Evolutionary conservation across 2,113 vertebrate genomes (phyloP), one percentile per base, ranked within the genome.

Genomic region (Labeo rohita): DNA sequence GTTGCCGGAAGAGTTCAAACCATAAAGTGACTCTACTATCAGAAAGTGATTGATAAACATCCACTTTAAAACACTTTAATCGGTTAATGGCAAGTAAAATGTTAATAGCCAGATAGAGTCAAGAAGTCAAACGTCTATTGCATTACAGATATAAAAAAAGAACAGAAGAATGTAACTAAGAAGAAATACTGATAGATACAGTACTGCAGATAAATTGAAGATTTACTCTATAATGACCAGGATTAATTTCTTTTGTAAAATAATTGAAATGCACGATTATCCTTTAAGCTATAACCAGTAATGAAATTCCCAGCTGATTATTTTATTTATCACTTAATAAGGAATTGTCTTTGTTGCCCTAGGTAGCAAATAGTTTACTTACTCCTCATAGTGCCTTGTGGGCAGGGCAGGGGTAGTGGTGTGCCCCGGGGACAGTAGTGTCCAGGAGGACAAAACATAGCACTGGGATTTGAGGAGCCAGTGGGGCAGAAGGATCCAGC

Each of bases 381-480:
- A 96, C 95, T 81, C 89, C 89, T 93, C 34, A 94, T 52, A 65
- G 93, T 94, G 87, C 94, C 94, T 56, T 77, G 23, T 63, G 92
- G 93, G 87, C 95, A 96, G 61, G 93, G 91, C 50, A 93, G 83
- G 63, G 93, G 94, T 70, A 91, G 65, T 47, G 88, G 87, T 23
- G 95, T 96, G 54, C 93, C 95, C 85, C 61, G 80, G 86, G 96
- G 96, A 90, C 97, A 99, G 87, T 95, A 98, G 90, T 97, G 93
- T 88, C 97, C 96, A 59, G 49, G 70, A 43, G 88, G 91, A 87
- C 95, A 96, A 10, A 45, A 85, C 0, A 84, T 61, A n/a, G 87
- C 15, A 59, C 91, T 76, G 12, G 93, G 89, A 82, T 90, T 83
- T 84, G 88, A 85, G 80, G 96, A 95, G n/a, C 95, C 95, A 83